These are phyloP conservation scores for Protonemura montana DNA, from an alignment of 2,888 invertebrate genomes.

Conservation along the genomic window DNA sequence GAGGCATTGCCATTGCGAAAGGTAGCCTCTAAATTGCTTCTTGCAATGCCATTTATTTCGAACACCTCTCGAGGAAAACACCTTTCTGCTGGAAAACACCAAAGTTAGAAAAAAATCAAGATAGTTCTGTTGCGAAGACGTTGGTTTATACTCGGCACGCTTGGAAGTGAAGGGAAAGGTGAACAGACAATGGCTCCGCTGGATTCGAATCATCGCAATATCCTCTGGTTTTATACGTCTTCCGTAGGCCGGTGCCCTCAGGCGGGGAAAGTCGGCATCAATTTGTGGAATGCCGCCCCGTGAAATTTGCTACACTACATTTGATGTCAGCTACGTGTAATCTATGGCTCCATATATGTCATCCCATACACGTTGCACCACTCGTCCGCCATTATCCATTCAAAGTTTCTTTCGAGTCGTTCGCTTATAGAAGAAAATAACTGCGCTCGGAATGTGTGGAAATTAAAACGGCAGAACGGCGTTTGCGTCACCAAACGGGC, in stretches of 20 bases:
- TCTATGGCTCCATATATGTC: background rate
- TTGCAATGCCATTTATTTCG: background rate
- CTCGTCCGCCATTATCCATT: background rate
- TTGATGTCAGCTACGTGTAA: background rate
- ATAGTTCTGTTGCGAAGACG: background rate
- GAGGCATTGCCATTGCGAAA: background rate
- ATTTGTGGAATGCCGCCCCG: background rate
- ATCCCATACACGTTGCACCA: background rate
- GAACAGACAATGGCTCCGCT: background rate
- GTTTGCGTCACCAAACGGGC: slow-evolving; percentile 2
- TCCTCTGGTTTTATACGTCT: background rate
- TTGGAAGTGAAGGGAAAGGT: background rate
- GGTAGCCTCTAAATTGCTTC: background rate
- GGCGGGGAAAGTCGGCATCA: background rate
- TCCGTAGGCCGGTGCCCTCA: background rate
- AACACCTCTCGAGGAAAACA: background rate
- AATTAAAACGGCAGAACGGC: slow-evolving; percentile 14
- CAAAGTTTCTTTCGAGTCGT: background rate
- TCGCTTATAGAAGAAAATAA: background rate
- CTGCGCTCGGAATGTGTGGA: background rate
- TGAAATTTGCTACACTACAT: background rate
- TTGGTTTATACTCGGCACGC: background rate
- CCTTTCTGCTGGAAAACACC: background rate
- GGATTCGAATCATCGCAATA: background rate
- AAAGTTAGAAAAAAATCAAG: background rate